Evolutionary conservation across 2,113 vertebrate genomes (phyloP), one percentile per base, ranked within the genome.

Genomic region (Empidonax alnorum): DNA sequence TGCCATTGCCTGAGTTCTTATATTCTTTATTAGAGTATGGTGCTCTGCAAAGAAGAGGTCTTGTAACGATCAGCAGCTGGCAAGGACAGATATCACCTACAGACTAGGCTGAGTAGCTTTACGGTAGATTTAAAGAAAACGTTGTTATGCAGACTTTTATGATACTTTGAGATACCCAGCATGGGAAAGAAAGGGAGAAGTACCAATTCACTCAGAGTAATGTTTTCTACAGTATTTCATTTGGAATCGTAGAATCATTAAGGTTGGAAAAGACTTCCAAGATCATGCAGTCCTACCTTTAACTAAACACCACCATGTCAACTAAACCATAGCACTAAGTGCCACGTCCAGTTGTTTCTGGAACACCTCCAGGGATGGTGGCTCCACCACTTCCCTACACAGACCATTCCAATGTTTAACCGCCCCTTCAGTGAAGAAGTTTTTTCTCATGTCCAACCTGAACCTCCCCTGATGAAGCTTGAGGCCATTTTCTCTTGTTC

Each of bases 281-380:
- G 17, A 30, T 61, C 19, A 39, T n/a, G 1, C 1, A 61, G 24
- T 35, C 24, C 39, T 25, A 41, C 30, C 20, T 61, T 39, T 53
- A 19, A 23, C 30, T 1, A 0, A 68, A 61, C 24, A n/a, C 28
- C 8, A 75, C 7, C n/a, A 31, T 31, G 52, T 15, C 20, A 68
- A 47, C 9, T 62, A 35, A 61, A 68, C 20, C 16, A 47, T 9
- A 75, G 46, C 20, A n/a, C 39, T n/a, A n/a, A 53, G 13, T 75
- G 24, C 52, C 33, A 24, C 7, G 3, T 30, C 33, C 14, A 31
- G 30, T 35, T 0, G 0, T 47, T 68, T 75, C 62, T 68, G 46
- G 30, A 76, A 46, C 10, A 8, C 41, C 9, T 61, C 10, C 24
- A 53, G 53, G 9, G 39, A 47, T 62, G 24, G 30, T 89, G n/a